These are phyloP conservation scores for Drosophila sucinea DNA, from an alignment of 1,140 invertebrate genomes.

Conservation along the genomic window DNA sequence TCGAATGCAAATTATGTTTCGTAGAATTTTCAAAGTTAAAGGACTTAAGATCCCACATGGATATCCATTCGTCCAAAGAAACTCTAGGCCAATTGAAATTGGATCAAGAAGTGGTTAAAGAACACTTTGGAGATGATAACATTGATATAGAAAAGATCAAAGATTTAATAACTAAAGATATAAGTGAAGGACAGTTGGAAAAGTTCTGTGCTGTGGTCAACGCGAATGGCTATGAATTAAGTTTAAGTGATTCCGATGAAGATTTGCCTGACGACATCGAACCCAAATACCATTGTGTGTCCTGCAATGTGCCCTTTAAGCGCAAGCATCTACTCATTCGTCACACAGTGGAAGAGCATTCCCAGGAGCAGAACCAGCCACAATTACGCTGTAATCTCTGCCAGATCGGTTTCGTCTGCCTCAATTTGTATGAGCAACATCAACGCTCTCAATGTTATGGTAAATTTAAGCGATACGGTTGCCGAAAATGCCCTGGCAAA, in stretches of 20 bases:
- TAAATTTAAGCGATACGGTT: slow-evolving; percentile 47
- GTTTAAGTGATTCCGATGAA: slow-evolving; percentile 70
- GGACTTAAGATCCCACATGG: slow-evolving; percentile 56
- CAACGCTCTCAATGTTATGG: slow-evolving; percentile 58
- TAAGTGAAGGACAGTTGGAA: slow-evolving; percentile 35
- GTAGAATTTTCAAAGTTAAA: slow-evolving; percentile 35
- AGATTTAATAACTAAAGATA: slow-evolving; percentile 43
- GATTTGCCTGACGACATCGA: slow-evolving; percentile 17
- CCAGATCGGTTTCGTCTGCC: slow-evolving; percentile 65
- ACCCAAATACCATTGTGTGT: slow-evolving; percentile 48
- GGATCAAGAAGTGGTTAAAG: slow-evolving; percentile 56
- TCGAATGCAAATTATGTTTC: slow-evolving; percentile 68
- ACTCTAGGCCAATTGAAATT: slow-evolving; percentile 33
- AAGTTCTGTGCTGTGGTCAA: slow-evolving; percentile 65
- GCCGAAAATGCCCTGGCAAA: slow-evolving; percentile 67
- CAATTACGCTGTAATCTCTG: slow-evolving; percentile 61
- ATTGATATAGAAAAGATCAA: slow-evolving; percentile 37
- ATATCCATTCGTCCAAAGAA: slow-evolving; percentile 31
- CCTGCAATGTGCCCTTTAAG: slow-evolving; percentile 43
- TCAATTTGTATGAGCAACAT: slow-evolving; percentile 53
- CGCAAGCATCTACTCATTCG: slow-evolving; percentile 60
- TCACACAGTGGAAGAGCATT: slow-evolving; percentile 64
- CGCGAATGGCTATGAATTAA: slow-evolving; percentile 67
- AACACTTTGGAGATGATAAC: slow-evolving; percentile 30
- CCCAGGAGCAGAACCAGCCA: slow-evolving; percentile 10